Evolutionary conservation across 1,140 invertebrate genomes (phyloP).

Genomic region (honey bee (Apis mellifera)): Amel_HAv3.1 CM009935.2:3020001-3020500

Average conservation of each 20-base stretch:
- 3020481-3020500: neutral
- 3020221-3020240: constrained; percentile 62
- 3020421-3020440: neutral
- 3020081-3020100: constrained; percentile 69
- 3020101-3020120: constrained; percentile 64
- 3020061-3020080: constrained; percentile 41
- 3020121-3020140: constrained; percentile 74
- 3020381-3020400: neutral
- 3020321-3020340: constrained; percentile 55
- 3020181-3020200: constrained; percentile 75
- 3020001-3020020: neutral
- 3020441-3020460: neutral
- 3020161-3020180: constrained; percentile 79
- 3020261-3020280: constrained; percentile 77
- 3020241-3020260: constrained; percentile 68
- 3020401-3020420: neutral
- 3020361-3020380: constrained; percentile 29
- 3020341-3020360: constrained; percentile 45
- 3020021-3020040: neutral
- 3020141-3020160: constrained; percentile 68
- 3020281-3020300: constrained; percentile 77
- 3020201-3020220: constrained; percentile 49
- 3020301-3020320: constrained; percentile 73
- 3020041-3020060: constrained; percentile 3
- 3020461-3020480: neutral